Evolutionary conservation across 2,797 vertebrate genomes (phyloP).

Genomic region (Vultur gryphus): DNA sequence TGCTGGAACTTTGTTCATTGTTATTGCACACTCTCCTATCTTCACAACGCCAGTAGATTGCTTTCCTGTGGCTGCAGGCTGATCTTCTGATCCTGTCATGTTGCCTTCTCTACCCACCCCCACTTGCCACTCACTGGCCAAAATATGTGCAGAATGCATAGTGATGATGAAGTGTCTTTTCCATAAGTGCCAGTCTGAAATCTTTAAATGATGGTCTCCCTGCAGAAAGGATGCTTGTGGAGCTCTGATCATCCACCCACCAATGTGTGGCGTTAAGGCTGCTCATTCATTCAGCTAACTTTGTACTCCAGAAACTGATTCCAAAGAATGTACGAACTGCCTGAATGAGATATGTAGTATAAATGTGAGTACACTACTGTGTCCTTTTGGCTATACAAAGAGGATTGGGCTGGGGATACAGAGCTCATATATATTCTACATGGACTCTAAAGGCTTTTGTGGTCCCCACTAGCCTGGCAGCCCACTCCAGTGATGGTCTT

Average conservation of each 20-base stretch:
- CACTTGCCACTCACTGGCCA: neutral
- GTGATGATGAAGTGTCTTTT: neutral
- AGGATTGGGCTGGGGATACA: neutral
- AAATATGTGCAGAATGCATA: accelerated
- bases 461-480: neutral
- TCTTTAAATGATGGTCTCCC: neutral
- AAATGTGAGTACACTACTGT: neutral
- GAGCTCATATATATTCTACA: neutral
- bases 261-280: neutral
- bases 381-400: neutral
- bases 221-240: neutral
- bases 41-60: neutral
- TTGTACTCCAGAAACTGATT: neutral
- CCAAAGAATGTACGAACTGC: neutral
- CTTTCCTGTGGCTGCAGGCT: neutral
- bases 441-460: neutral
- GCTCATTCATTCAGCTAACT: neutral
- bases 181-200: neutral
- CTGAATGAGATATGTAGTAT: neutral
- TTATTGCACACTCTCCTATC: neutral
- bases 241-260: neutral
- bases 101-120: neutral
- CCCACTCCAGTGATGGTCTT: neutral
- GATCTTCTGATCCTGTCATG: neutral
- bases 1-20: neutral